These are phyloP conservation scores for Laticauda colubrina DNA, from an alignment of 2,113 vertebrate species.

Conservation along the genomic window DNA sequence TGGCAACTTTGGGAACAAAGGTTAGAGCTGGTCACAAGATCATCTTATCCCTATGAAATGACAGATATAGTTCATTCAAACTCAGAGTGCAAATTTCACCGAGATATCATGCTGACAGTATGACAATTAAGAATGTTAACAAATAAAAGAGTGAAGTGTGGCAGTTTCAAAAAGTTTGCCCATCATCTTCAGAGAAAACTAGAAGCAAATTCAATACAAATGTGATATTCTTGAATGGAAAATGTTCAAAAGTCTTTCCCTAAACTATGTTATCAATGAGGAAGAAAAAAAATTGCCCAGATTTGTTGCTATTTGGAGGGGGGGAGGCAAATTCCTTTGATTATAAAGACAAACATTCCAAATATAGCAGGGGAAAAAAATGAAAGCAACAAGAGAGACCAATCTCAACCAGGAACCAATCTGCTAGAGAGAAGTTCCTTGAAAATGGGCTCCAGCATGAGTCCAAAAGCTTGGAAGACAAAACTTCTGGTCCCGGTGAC, in stretches of 20 bases:
- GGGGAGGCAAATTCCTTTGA: not conserved
- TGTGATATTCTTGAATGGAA: not conserved
- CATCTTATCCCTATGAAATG: not conserved
- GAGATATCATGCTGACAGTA: not conserved
- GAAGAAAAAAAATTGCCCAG: too few species aligned
- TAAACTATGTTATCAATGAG: not conserved
- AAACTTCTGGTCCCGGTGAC: too few species aligned
- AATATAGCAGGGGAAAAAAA: not conserved
- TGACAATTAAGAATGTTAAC: not conserved
- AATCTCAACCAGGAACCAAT: too few species aligned
- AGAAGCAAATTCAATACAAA: not conserved
- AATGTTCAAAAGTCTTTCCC: not conserved
- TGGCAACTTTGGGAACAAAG: not conserved
- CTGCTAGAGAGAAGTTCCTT: too few species aligned
- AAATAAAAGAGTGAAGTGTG: not conserved
- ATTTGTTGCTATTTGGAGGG: not conserved
- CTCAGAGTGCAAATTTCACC: not conserved
- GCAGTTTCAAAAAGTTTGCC: not conserved
- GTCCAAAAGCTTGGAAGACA: too few species aligned
- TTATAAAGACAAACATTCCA: not conserved
- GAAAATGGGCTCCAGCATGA: too few species aligned
- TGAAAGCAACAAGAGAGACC: not conserved
- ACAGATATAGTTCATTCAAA: not conserved
- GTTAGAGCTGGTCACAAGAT: not conserved
- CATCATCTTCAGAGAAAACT: not conserved